These are phyloP conservation scores for Macrotus californicus DNA, from an alignment of 2,113 vertebrate species.

Conservation along the genomic window DNA sequence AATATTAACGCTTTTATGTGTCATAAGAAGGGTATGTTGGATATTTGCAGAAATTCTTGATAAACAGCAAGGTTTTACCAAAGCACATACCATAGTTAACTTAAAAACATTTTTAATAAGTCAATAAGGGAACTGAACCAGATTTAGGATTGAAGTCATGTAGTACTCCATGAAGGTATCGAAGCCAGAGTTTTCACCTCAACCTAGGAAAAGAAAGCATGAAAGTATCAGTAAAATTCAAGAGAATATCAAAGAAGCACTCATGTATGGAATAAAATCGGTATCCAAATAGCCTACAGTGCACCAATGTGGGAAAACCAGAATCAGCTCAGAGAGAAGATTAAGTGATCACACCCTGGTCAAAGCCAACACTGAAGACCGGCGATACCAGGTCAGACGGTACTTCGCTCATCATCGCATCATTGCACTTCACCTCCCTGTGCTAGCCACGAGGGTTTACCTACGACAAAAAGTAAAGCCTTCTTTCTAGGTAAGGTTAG, in stretches of 20 bases:
- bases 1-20: background rate
- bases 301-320: background rate
- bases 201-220: slow-evolving; percentile 56
- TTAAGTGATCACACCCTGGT: slow-evolving; percentile 83
- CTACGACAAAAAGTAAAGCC: background rate
- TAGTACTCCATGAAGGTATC: slow-evolving; percentile 36
- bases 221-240: slow-evolving; percentile 61
- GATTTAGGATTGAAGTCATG: slow-evolving; percentile 40
- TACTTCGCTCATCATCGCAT: slow-evolving; percentile 85
- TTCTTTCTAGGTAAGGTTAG: background rate
- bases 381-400: slow-evolving; percentile 84
- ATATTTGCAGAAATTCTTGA: background rate
- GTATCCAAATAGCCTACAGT: background rate
- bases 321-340: slow-evolving; percentile 86
- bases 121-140: background rate
- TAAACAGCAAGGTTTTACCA: background rate
- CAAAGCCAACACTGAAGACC: slow-evolving; percentile 74
- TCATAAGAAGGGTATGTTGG: background rate
- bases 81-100: slow-evolving; percentile 11
- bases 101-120: slow-evolving; percentile 39
- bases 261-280: background rate
- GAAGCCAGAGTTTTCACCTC: slow-evolving; percentile 28
- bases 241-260: background rate
- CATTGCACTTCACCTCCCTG: slow-evolving; percentile 31
- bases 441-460: background rate